These are phyloP conservation scores for Myotis vivesi DNA, from an alignment of 2,797 vertebrate species.

Conservation along the genomic window DNA sequence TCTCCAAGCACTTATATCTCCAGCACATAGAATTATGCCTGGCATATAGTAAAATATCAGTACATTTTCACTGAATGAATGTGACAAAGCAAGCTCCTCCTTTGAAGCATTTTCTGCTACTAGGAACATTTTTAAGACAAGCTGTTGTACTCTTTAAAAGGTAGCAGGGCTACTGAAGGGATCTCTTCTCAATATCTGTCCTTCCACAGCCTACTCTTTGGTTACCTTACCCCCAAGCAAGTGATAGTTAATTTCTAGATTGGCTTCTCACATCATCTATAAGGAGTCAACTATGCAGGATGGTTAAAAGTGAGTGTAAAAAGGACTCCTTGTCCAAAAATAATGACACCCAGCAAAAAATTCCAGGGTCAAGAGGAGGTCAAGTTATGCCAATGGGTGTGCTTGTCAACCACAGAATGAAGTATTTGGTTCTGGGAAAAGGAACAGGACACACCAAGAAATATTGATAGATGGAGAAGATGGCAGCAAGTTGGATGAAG, in stretches of 20 bases:
- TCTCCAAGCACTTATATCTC: neutral
- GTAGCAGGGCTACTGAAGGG: neutral
- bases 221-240: neutral
- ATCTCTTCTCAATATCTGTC: neutral
- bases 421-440: neutral
- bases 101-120: neutral
- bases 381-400: neutral
- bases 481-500: neutral
- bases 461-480: neutral
- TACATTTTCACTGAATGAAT: neutral
- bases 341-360: neutral
- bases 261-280: neutral
- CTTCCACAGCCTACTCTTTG: neutral
- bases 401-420: neutral
- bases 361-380: neutral
- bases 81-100: neutral
- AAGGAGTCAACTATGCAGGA: neutral
- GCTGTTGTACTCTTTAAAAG: neutral
- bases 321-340: neutral
- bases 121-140: slow-evolving; percentile 13
- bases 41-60: neutral
- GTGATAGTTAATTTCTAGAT: neutral
- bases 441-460: neutral
- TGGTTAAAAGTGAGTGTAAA: neutral
- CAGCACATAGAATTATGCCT: neutral